phyloP scores from a whole-genome alignment of 2,797 vertebrate species.

The Cephalopachus bancanus region DNA sequence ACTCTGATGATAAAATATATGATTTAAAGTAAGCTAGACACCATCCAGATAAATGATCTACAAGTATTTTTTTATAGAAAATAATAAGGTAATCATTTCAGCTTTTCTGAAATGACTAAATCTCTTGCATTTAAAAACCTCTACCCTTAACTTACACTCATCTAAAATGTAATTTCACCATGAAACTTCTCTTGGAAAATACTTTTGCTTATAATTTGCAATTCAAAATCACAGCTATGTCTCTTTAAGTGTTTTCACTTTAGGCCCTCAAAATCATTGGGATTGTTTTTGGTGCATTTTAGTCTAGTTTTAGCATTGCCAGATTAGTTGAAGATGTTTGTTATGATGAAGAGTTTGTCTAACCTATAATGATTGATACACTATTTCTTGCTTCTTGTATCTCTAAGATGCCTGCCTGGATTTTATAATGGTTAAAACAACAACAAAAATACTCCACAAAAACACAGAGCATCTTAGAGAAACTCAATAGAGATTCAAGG shows the following conservation, averaged over 20 bases:
- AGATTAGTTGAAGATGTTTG: background rate
- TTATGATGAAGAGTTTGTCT: conserved; percentile 16
- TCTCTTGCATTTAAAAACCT: background rate
- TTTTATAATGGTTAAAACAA: conserved; percentile 25
- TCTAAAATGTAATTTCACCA: conserved; percentile 38
- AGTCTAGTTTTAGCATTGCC: background rate
- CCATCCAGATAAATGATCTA: conserved; percentile 11
- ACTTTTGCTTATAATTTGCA: conserved; percentile 42
- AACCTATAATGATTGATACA: background rate
- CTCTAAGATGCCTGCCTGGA: background rate
- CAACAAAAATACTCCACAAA: background rate
- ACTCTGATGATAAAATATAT: conserved; percentile 40
- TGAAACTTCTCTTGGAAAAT: conserved; percentile 31
- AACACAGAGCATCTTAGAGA: conserved; percentile 9
- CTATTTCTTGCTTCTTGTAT: conserved; percentile 8
- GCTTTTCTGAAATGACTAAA: conserved; percentile 30
- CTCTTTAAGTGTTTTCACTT: conserved; percentile 25
- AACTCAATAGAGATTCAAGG: background rate
- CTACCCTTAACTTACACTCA: background rate
- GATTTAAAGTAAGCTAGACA: conserved; percentile 42
- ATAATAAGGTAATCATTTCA: conserved; percentile 11
- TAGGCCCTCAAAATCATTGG: background rate
- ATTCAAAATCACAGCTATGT: conserved; percentile 51
- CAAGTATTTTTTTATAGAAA: conserved; percentile 49
- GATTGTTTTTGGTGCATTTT: background rate